Evolutionary conservation across 2,113 vertebrate species (phyloP), one percentile per base, ranked within the genome.

Genomic region (Rhodinocichla rosea): DNA sequence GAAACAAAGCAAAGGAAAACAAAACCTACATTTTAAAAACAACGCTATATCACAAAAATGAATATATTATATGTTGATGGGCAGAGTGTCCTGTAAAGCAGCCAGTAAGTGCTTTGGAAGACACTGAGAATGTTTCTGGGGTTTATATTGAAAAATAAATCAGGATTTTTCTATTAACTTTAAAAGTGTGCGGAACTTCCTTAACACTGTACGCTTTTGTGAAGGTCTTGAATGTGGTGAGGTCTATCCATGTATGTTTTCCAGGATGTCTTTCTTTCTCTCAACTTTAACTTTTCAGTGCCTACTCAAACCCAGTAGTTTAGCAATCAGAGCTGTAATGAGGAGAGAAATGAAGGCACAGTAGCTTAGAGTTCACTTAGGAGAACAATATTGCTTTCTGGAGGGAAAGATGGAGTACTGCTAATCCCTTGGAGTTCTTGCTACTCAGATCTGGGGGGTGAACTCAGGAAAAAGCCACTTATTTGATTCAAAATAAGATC

Each of bases 81-180:
- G 44, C 62, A 69, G 30, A 73, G 44, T 76, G 40, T 87, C 62
- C 74, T 79, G 62, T 82, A 76, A 89, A n/a, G 15, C 70, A 89
- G n/a, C 8, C 39, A 56, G n/a, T 44, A 74, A 68, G 12, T 60
- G 52, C 62, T 92, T 76, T 64, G 60, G 76, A 92, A 89, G 35
- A 71, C 33, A 64, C n/a, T 45, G 15, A 64, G 17, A 89, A 49
- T 94, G 53, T 87, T 89, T 92, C 60, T 76, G 15, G 0, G 65
- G 21, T 83, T 82, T 69, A 82, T 64, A 87, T 27, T 71, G n/a
- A 60, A 69, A 89, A 95, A 94, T 20, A 93, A 90, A 91, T 56
- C 19, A 24, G 20, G 8, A 44, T 62, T 92, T 87, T 92, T 81
- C 55, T 77, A 45, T 83, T 94, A 90, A 56, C 9, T 70, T 92